phyloP scores from a whole-genome alignment of 1,140 invertebrate species.

The Elysia chlorotica region DNA sequence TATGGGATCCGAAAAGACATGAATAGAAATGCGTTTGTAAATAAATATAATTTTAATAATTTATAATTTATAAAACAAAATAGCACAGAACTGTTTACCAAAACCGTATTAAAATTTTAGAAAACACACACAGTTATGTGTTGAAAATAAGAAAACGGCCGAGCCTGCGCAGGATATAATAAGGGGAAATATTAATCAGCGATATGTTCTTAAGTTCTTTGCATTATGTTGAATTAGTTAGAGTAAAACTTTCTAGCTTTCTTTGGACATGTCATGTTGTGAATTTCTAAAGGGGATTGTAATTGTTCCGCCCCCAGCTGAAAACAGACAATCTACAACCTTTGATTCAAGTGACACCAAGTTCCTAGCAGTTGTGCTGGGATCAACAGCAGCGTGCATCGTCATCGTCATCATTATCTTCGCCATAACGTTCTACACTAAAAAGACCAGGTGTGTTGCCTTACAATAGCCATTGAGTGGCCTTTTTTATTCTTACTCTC shows the following conservation, averaged over 20 bases:
- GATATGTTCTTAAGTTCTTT: not conserved
- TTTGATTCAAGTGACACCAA: conserved; percentile 40
- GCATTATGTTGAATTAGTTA: no score
- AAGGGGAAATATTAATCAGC: not conserved
- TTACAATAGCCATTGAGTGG: not conserved
- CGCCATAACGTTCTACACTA: conserved; percentile 39
- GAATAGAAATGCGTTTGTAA: no score
- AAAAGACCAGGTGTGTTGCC: conserved; percentile 20
- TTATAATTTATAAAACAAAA: no score
- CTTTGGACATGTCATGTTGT: not conserved
- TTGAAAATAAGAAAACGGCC: not conserved
- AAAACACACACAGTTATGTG: not conserved
- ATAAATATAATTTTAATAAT: no score
- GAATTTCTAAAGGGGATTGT: not conserved
- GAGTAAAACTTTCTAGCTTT: not conserved
- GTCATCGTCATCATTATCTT: conserved; percentile 40
- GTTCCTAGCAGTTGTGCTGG: conserved; percentile 49
- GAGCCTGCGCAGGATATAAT: not conserved
- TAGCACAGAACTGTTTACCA: no score
- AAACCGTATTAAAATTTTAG: no score
- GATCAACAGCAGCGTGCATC: conserved; percentile 40
- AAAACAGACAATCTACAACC: conserved; percentile 1
- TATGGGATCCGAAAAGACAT: no score
- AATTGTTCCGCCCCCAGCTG: not conserved
- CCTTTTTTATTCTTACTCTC: not conserved